Evolutionary conservation across 2,797 vertebrate species (phyloP), one percentile per base, ranked within the genome.

Genomic region (Gadopsis bispinosus): DNA sequence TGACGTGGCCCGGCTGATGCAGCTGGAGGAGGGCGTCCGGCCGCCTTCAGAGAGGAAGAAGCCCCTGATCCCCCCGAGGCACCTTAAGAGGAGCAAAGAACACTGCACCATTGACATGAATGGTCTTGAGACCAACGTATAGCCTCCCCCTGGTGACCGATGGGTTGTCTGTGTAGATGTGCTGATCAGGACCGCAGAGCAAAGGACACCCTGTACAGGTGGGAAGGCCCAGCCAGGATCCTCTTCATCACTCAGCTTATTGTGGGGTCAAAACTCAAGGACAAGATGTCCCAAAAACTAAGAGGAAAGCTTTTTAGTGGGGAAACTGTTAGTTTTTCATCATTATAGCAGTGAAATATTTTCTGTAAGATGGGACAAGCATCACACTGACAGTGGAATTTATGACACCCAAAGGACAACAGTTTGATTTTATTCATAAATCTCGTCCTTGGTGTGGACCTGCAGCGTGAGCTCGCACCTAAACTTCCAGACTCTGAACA

Each of bases 81-180:
- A 95, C 86, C 81, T 90, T n/a, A 95, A 94, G 86, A 95, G 94
- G 78, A 88, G 88, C 83, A 95, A 96, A 91, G 96, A 97, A 79
- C 97, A 97, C 88, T 98, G 97, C 86, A 89, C 96, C 84, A 96
- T 99, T 62, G 97, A 99, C 92, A 98, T 99, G 94, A 97, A 96
- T 26, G 97, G 98, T 92, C 94, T 99, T 22, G 98, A 99, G 95
- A 99, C 97, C 79, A 99, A 97, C 0, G 95, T 96, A 89, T 95
- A 95, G 86, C 83, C 83, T 62, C 79, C 45, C 26, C 13, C 13
- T 37, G 17, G 9, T 39, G 60, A 45, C 4, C 33, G 31, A 53
- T 0, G 1, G 14, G 53, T 39, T 26, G 33, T 67, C 35, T 73
- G 19, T 19, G 33, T 39, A 4, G 54, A 41, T 48, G 14, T n/a